Percentiles rank a stretch among this genome's conserved stretches.
These are phyloP conservation scores for Trachurus trachurus DNA, from an alignment of 2,797 vertebrate genomes.

Conservation along the genomic window DNA sequence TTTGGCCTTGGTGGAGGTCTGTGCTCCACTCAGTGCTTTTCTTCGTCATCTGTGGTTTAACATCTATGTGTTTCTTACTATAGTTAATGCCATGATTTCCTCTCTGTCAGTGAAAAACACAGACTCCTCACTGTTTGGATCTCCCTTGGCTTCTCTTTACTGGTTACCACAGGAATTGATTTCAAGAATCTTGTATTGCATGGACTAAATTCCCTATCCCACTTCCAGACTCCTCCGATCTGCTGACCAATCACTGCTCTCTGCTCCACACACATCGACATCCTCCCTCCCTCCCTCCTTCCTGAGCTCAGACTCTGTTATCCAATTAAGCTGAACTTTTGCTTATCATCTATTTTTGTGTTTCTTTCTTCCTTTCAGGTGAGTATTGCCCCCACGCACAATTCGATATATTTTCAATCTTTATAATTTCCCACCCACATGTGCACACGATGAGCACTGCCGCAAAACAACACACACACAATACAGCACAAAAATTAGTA, in stretches of 20 bases:
- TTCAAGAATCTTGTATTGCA: not conserved
- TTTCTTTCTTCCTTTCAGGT: not conserved
- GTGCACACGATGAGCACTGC: not conserved
- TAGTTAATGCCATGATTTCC: not conserved
- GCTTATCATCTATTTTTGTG: constrained; percentile 18
- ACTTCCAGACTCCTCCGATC: not conserved
- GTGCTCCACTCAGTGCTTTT: not conserved
- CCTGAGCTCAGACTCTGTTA: constrained; percentile 15
- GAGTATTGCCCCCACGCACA: not conserved
- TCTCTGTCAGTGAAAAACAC: not conserved
- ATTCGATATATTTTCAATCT: not conserved
- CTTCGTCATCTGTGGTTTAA: not conserved
- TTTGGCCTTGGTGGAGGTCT: not conserved
- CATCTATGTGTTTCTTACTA: not conserved
- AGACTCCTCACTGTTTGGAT: not conserved
- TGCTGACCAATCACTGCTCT: not conserved
- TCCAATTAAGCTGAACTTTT: constrained; percentile 25
- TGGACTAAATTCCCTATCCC: not conserved
- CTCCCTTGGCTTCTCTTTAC: not conserved
- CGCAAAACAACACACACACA: not conserved
- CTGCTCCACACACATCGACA: not conserved
- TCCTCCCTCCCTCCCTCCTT: not conserved
- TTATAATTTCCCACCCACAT: not conserved
- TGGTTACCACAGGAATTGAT: not conserved
- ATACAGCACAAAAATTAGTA: not conserved